Evolutionary conservation across 1,140 invertebrate genomes (phyloP), one percentile per base, ranked within the genome.

Genomic region (Schlechtendalia chinensis): DNA sequence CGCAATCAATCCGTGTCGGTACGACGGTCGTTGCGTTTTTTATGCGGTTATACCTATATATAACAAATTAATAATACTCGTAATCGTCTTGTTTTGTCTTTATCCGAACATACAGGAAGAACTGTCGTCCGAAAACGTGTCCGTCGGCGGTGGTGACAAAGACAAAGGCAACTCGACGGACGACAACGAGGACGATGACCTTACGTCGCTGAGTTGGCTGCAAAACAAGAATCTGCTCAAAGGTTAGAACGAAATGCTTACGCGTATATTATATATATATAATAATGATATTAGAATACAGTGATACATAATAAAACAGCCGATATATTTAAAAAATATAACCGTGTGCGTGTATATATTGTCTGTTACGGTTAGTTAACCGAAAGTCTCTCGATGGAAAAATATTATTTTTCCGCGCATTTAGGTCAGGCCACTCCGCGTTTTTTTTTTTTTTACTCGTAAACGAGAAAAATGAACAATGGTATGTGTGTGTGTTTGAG

Each of bases 221-320:
- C 95, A 96, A 85, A 94, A 97, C 85, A 92, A 90, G 83, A 96
- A 98, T 87, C 86, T 97, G 82, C 89, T 97, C 14, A 95, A 96
- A 88, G 91, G 92, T 88, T 84, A 86, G 79, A 59, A 54, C 22
- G 16, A 27, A 65, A 50, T 50, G n/a, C 19, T 12, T 53, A 69
- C 22, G 8, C n/a, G n/a, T n/a, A n/a, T n/a, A n/a, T n/a, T n/a
- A 32, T 58, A 50, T 39, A 45, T 45, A 22, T 67, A 67, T 67
- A 53, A 72, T 72, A 53, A 29, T n/a, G n/a, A n/a, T n/a, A n/a
- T n/a, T n/a, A n/a, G n/a, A n/a, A n/a, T n/a, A 39, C 32, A 39
- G 32, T n/a, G n/a, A 39, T 8, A 8, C 32, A 8, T 39, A 39
- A 39, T 8, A 8, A 3, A 39, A 54, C 71, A 32, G n/a, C 32